These are phyloP conservation scores for Coregonus suidteri DNA, from an alignment of 2,797 vertebrate species.

Conservation along the genomic window DNA sequence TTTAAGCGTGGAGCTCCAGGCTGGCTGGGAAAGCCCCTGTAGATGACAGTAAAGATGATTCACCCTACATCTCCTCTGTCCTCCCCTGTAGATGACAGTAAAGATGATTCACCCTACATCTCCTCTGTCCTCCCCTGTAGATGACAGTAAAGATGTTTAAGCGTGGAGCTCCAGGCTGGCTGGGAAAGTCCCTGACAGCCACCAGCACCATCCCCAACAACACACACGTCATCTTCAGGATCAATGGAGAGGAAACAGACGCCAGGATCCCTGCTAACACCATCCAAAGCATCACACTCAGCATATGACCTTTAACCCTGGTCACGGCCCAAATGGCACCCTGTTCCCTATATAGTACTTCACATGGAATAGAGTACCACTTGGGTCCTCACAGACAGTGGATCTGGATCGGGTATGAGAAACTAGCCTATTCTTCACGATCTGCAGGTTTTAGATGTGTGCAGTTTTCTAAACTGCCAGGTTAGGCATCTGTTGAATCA, in stretches of 20 bases:
- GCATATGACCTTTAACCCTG: conserved; percentile 69
- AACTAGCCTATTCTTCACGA: no score
- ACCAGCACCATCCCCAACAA: conserved; percentile 72
- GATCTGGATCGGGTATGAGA: not conserved
- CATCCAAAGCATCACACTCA: conserved; percentile 76
- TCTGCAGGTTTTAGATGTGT: no score
- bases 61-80: not conserved
- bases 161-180: conserved; percentile 72
- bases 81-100: no score
- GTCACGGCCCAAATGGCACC: not conserved
- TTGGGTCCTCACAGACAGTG: not conserved
- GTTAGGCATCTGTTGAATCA: no score
- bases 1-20: conserved; percentile 70
- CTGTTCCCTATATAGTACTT: no score
- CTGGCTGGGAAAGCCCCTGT: conserved; percentile 72
- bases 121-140: conserved; percentile 49
- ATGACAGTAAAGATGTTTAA: conserved; percentile 76
- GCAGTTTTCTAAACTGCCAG: no score
- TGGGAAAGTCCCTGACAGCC: conserved; percentile 69
- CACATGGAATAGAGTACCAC: no score
- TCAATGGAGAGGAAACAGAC: conserved; percentile 70
- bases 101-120: not conserved
- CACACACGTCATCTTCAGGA: conserved; percentile 68
- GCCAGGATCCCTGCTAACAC: conserved; percentile 72
- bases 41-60: conserved; percentile 64